Conservation (phyloP, 2,888 invertebrate species). For the Lumbricus terrestris region DNA sequence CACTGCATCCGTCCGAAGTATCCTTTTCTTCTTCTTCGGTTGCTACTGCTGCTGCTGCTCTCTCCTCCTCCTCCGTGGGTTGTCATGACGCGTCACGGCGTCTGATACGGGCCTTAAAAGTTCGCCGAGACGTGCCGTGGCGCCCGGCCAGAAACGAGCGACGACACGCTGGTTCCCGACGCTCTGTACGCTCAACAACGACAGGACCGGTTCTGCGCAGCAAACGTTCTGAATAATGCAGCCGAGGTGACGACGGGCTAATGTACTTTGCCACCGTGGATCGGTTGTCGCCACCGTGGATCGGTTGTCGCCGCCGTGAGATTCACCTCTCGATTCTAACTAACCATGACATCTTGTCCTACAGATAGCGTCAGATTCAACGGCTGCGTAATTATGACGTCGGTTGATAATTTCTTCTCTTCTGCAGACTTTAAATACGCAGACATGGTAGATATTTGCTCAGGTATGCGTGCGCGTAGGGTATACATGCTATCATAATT, state of each 20-base stretch:
- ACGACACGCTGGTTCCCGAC: not conserved
- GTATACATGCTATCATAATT: not conserved
- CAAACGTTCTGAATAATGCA: not conserved
- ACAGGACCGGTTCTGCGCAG: not conserved
- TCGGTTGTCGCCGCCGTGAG: not conserved
- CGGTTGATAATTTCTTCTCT: not conserved
- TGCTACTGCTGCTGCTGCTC: too few relatives aligned
- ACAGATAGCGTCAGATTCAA: not conserved
- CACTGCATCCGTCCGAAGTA: not conserved
- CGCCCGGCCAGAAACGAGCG: not conserved
- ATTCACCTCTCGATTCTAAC: not conserved
- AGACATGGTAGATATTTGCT: too few relatives aligned
- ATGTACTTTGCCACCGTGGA: not conserved
- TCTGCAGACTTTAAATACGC: not conserved
- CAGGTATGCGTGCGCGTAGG: too few relatives aligned
- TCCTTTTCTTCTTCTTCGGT: not conserved
- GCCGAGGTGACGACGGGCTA: not conserved
- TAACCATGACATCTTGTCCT: not conserved
- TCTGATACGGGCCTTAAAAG: not conserved
- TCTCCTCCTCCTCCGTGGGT: not conserved
- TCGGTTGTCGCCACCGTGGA: not conserved
- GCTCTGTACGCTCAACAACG: not conserved
- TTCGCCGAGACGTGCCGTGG: not conserved
- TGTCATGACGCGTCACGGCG: not conserved
- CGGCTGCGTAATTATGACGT: not conserved